These are phyloP conservation scores for Oreochromis spilurus DNA, from an alignment of 2,113 vertebrate genomes.

Conservation along the genomic window DNA sequence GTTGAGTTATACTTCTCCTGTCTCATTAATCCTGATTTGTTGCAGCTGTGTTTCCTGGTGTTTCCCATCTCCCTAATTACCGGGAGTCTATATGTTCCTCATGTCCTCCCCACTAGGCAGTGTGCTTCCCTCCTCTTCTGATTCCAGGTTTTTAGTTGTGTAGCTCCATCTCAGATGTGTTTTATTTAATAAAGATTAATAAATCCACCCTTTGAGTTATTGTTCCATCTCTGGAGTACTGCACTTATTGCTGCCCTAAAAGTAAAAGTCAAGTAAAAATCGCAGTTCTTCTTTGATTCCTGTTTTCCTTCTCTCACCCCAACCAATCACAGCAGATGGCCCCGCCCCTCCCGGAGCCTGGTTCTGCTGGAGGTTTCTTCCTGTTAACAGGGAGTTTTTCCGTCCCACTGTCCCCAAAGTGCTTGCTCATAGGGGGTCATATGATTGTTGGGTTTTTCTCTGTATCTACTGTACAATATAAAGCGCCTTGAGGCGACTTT, in stretches of 20 bases:
- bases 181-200: background rate
- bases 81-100: background rate
- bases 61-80: background rate
- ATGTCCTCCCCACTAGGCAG: background rate
- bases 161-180: background rate
- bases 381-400: too few relatives aligned
- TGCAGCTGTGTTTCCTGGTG: background rate
- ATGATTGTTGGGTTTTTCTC: too few relatives aligned
- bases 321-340: too few relatives aligned
- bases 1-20: background rate
- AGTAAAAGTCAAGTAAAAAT: background rate
- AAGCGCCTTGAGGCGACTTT: too few relatives aligned
- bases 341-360: too few relatives aligned
- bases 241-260: background rate
- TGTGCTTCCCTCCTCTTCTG: background rate
- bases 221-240: background rate
- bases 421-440: too few relatives aligned
- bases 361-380: too few relatives aligned
- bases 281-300: background rate
- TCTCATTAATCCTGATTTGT: background rate
- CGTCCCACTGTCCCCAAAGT: too few relatives aligned
- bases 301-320: too few relatives aligned
- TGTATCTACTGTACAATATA: too few relatives aligned
- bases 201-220: background rate
- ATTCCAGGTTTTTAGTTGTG: background rate